Evolutionary conservation across 2,797 vertebrate species (phyloP), one percentile per base, ranked within the genome.

Genomic region (Bradypus variegatus): DNA sequence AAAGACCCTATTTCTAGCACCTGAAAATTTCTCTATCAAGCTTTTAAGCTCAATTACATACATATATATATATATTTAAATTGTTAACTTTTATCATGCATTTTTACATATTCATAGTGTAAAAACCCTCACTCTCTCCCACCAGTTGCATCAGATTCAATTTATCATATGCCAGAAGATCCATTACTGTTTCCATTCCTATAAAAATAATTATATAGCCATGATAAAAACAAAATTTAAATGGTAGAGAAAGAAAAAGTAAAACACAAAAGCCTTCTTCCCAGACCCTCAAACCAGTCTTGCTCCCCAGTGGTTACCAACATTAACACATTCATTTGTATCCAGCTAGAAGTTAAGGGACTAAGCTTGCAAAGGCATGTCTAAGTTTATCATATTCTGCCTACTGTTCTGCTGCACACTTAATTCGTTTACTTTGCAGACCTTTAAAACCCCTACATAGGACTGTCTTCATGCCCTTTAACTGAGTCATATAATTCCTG

Each of bases 311-410:
- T 41, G 67, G 50, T 0, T 16, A 33, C 27, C 87, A 65, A 1
- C 8, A 6, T 3, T 2, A 50, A 4, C 76, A 6, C 2, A 5
- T 21, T 19, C 6, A 3, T 12, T 5, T 14, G 16, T 2, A 9
- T 41, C 78, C n/a, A 4, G 1, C 25, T 5, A 0, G 55, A 64
- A 62, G 75, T 7, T 50, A 25, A 73, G 15, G 27, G 50, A 14
- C 73, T 2, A 2, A 29, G 13, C 45, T 62, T 45, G 7, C 18
- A 53, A 1, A 67, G 36, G 29, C 65, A 5, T 0, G 0, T 0
- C 29, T 5, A 8, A 67, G n/a, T 16, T 6, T 9, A 25, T 19
- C 25, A 7, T 0, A 21, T 36, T 3, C 10, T 5, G 15, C 62
- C 45, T 23, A 3, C 9, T 0, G 4, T 29, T 48, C 38, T 11